Base-by-base conservation (phyloP, 1,140 invertebrate species). In the Heliconius eleuchia region DNA sequence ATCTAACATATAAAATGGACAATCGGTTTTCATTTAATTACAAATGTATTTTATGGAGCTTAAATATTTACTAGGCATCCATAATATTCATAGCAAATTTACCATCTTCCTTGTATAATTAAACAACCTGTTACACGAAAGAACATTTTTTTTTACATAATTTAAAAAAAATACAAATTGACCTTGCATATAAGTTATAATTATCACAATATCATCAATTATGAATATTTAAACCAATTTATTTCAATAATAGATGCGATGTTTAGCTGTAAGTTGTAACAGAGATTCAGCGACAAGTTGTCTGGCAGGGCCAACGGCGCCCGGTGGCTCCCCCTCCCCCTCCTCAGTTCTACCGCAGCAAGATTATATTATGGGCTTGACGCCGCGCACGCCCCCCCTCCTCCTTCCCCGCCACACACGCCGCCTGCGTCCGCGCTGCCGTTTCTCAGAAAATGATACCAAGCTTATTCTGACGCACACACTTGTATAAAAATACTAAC, bases 361-460 rank as follows among this genome's bases (percentile, higher is more conserved):
- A 84, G 87, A 86, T 86, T 90, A 89, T 82, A 82, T 90, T 96
- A 96, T 96, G 95, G 95, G 95, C 95, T 95, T 96, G 96, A 96
- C 96, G 96, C 95, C 95, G 93, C 95, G 95, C 85, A 86, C 84
- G 94, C 94, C 74, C 96, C 95, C 84, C 77, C 39, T 77, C 42
- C 82, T 66, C 18, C 50, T 7, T 4, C 50, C 16, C 50, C 2
- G 16, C 42, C 42, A 3, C 42, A 13, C 42, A 46, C 77, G 80
- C 74, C 82, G 55, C 80, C 80, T 88, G 91, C 89, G 90, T 83
- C 88, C 84, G 89, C 91, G 89, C 87, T 80, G 81, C 82, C 83
- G 88, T 82, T 92, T 92, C 92, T 91, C 84, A 88, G 91, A 92
- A 92, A 89, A 88, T 86, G 89, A 91, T 89, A 89, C 88, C 85